A percentile compares a stretch with the other conserved stretches of the same genome.
Evolutionary conservation across 2,888 invertebrate species (phyloP).

Genomic region (Synanthedon tipuliformis): DNA sequence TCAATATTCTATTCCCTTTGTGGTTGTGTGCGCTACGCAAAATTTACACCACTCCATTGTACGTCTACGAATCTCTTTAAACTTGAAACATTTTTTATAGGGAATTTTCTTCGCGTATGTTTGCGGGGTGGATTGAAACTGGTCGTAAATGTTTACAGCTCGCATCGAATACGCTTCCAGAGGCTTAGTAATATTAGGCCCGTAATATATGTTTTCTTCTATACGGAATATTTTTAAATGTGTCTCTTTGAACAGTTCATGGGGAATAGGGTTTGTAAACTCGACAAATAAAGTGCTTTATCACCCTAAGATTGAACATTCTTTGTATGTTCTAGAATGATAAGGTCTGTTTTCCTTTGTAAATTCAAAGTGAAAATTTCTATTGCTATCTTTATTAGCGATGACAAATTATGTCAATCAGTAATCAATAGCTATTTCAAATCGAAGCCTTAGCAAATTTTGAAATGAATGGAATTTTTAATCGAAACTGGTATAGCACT

Average conservation of each 20-base stretch:
- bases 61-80: neutral
- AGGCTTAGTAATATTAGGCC: constrained; percentile 68
- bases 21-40: too few relatives aligned
- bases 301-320: too few relatives aligned
- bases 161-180: constrained; percentile 64
- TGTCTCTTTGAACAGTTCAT: constrained; percentile 41
- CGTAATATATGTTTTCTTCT: constrained; percentile 69
- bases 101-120: neutral
- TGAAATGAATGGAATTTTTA: too few relatives aligned
- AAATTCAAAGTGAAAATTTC: too few relatives aligned
- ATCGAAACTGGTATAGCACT: too few relatives aligned
- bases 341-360: too few relatives aligned
- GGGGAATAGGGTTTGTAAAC: constrained; percentile 17
- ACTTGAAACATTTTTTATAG: neutral
- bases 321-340: too few relatives aligned
- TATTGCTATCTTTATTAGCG: too few relatives aligned
- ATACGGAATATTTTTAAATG: constrained; percentile 36
- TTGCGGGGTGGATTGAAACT: constrained; percentile 49
- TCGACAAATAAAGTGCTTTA: too few relatives aligned
- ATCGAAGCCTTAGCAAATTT: too few relatives aligned
- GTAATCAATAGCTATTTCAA: too few relatives aligned
- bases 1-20: constrained; percentile 10
- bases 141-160: constrained; percentile 61
- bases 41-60: neutral
- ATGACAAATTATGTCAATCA: too few relatives aligned